Conservation (phyloP, 2,888 invertebrate genomes). For the Chaitophorus viminalis region DNA sequence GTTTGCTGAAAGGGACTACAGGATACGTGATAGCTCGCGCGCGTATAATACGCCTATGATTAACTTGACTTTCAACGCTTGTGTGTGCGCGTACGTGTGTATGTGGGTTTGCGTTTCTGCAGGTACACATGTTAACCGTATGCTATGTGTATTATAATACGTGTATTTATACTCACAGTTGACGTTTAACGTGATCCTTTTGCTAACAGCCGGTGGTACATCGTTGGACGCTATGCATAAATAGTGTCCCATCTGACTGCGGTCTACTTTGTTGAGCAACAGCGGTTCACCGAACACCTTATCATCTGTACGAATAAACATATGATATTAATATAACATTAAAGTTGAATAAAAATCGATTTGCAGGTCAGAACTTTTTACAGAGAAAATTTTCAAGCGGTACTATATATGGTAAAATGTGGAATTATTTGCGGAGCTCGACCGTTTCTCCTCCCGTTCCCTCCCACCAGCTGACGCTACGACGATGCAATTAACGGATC, state of each 20-base stretch:
- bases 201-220: slow-evolving; percentile 90
- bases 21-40: background rate
- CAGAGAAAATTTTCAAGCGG: no score
- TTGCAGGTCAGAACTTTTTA: no score
- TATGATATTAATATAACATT: no score
- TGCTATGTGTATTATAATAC: background rate
- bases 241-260: slow-evolving; percentile 91
- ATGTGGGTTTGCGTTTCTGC: background rate
- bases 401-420: no score
- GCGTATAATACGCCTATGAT: background rate
- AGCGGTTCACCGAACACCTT: slow-evolving; percentile 76
- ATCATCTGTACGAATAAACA: slow-evolving; percentile 52
- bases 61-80: background rate
- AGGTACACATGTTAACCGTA: no score
- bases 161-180: slow-evolving; percentile 79
- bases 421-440: no score
- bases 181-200: slow-evolving; percentile 85
- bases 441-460: no score
- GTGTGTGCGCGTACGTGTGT: background rate
- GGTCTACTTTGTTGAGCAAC: slow-evolving; percentile 81
- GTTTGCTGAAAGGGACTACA: background rate
- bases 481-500: no score
- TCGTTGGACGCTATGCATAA: slow-evolving; percentile 92
- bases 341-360: no score
- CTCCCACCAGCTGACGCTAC: no score